Conservation (phyloP, 2,797 vertebrate genomes). For the Denticeps clupeoides region DNA sequence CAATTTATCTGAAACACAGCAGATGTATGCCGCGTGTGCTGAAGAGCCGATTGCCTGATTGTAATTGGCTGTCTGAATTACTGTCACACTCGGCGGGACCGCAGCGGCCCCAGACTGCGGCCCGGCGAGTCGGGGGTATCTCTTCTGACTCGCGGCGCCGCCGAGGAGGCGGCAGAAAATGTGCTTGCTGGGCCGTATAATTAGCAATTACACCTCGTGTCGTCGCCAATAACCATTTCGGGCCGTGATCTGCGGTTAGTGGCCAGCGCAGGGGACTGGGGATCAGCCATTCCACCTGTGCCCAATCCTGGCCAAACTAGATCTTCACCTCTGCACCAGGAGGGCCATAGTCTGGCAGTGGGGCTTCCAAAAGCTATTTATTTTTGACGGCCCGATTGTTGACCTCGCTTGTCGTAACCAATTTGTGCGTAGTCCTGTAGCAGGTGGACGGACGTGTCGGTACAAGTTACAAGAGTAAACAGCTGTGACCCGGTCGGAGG, state of each 20-base stretch:
- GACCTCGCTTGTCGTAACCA: too few species aligned
- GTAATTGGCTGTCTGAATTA: slow-evolving; percentile 67
- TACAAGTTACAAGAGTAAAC: too few species aligned
- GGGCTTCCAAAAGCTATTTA: too few species aligned
- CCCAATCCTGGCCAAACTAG: slow-evolving; percentile 79
- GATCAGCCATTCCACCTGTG: slow-evolving; percentile 85
- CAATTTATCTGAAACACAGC: slow-evolving; percentile 22
- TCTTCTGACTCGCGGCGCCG: slow-evolving; percentile 52
- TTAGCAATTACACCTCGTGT: slow-evolving; percentile 93
- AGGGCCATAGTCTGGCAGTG: too few species aligned
- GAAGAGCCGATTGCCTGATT: slow-evolving; percentile 62
- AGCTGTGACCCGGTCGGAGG: too few species aligned
- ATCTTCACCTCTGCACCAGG: too few species aligned
- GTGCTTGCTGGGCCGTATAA: slow-evolving; percentile 85
- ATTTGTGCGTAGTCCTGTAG: too few species aligned
- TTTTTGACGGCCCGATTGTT: too few species aligned
- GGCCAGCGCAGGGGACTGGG: slow-evolving; percentile 75
- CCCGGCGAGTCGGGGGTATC: slow-evolving; percentile 67
- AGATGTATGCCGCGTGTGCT: slow-evolving; percentile 50
- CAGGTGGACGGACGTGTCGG: too few species aligned
- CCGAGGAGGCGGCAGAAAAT: slow-evolving; percentile 59
- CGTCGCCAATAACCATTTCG: slow-evolving; percentile 97
- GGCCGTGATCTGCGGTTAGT: slow-evolving; percentile 84
- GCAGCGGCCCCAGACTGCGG: slow-evolving; percentile 61
- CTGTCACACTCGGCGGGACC: slow-evolving; percentile 50